Evolutionary conservation across 2,797 vertebrate species (phyloP).

Genomic region (Hydrocynus forskahlii): DNA sequence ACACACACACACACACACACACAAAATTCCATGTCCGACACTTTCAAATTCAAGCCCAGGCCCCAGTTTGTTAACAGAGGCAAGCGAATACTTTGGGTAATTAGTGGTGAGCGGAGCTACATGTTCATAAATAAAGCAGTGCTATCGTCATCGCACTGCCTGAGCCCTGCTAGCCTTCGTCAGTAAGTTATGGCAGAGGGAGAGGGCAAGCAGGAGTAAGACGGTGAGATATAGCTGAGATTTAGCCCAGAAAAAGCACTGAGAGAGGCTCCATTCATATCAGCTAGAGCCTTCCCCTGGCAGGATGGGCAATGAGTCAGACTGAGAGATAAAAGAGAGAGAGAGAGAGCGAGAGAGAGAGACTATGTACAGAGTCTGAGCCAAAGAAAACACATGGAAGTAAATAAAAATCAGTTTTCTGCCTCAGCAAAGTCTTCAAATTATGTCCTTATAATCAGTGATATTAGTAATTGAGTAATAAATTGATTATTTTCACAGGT

Average conservation of each 20-base stretch:
- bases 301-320: constrained; percentile 37
- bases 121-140: constrained; percentile 35
- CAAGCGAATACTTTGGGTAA: constrained; percentile 36
- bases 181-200: constrained; percentile 34
- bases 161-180: constrained; percentile 17
- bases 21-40: constrained; percentile 33
- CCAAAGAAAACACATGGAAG: neutral
- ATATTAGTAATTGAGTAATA: neutral
- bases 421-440: no score
- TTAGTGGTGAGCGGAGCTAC: constrained; percentile 17
- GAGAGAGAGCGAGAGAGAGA: neutral
- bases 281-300: constrained; percentile 25
- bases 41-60: constrained; percentile 9
- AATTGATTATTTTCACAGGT: no score
- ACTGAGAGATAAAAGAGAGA: constrained; percentile 26
- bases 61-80: constrained; percentile 30
- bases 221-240: constrained; percentile 23
- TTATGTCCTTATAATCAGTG: neutral
- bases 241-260: constrained; percentile 29
- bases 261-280: constrained; percentile 23
- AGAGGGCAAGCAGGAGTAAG: constrained; percentile 14
- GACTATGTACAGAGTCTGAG: neutral
- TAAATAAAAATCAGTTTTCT: no score
- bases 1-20: constrained; percentile 9
- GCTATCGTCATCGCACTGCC: constrained; percentile 24